Percentiles rank a stretch among this genome's conserved stretches.
Conservation (phyloP, 2,113 vertebrate genomes). For the Dicrurus megarhynchus region DNA sequence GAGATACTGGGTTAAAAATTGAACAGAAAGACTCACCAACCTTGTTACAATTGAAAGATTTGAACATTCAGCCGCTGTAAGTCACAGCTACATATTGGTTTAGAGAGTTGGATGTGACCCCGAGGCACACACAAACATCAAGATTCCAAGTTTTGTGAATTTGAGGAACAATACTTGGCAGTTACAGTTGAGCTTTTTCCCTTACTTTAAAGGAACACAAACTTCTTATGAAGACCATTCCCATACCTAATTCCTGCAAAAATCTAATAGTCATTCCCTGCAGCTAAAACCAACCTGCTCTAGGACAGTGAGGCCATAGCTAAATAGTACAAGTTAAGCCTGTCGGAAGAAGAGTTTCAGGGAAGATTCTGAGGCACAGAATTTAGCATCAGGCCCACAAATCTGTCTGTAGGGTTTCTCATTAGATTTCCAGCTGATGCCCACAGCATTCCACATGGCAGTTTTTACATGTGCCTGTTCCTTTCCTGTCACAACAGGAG, state of each 20-base stretch:
- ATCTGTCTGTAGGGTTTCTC: neutral
- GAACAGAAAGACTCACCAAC: neutral
- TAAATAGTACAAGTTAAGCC: neutral
- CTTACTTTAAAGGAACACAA: neutral
- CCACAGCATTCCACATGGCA: accelerated
- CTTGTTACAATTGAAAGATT: neutral
- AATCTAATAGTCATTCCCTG: neutral
- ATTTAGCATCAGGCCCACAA: too few species aligned
- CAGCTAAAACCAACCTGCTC: neutral
- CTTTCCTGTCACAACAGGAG: neutral
- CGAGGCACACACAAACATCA: neutral
- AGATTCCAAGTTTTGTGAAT: neutral
- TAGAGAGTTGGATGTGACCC: neutral
- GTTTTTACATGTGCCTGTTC: accelerated
- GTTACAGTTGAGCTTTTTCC: neutral
- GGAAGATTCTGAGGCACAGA: too few species aligned
- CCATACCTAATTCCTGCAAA: neutral
- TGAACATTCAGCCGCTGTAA: neutral
- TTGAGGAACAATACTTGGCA: neutral
- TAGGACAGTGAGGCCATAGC: accelerated
- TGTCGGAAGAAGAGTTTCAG: neutral
- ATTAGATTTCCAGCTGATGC: neutral
- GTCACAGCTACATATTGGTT: neutral
- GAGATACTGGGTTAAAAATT: neutral
- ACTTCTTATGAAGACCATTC: neutral